phyloP scores from a whole-genome alignment of 1,140 invertebrate genomes.

The Telenomus remus region DNA sequence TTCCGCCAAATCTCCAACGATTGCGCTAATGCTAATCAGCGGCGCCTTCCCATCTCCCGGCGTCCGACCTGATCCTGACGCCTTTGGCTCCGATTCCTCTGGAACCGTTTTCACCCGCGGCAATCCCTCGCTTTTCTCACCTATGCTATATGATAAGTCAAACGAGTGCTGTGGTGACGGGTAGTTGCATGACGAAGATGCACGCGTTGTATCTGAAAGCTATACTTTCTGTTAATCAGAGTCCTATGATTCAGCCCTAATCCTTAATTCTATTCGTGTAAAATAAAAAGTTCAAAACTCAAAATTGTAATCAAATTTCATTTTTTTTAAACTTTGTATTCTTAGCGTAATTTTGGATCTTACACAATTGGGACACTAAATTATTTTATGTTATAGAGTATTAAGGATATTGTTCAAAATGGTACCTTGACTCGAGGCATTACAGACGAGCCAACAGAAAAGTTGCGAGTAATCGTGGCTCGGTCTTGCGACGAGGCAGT shows the following conservation, averaged over 20 bases:
- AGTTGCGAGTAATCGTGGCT: slow-evolving; percentile 69
- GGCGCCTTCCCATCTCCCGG: slow-evolving; percentile 74
- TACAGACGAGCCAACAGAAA: slow-evolving; percentile 63
- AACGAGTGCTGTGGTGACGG: slow-evolving; percentile 68
- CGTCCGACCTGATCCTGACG: slow-evolving; percentile 45
- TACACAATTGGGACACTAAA: no score
- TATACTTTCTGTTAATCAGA: slow-evolving; percentile 20
- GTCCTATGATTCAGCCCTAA: no score
- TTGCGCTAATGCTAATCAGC: slow-evolving; percentile 84
- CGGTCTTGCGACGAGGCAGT: slow-evolving; percentile 67
- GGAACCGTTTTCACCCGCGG: slow-evolving; percentile 55
- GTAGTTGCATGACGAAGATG: slow-evolving; percentile 66
- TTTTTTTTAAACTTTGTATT: no score
- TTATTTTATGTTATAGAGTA: no score
- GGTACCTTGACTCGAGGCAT: slow-evolving; percentile 62
- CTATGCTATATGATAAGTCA: slow-evolving; percentile 58
- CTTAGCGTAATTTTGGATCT: no score
- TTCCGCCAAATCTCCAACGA: slow-evolving; percentile 78
- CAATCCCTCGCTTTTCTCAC: slow-evolving; percentile 29
- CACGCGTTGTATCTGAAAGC: slow-evolving; percentile 67
- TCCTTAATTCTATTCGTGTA: no score
- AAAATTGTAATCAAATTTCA: no score
- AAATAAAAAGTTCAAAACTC: no score
- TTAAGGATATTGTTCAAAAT: no score
- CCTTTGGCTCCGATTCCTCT: slow-evolving; percentile 63